Percentiles rank a stretch among this genome's conserved stretches.
These are phyloP conservation scores for Otolemur garnettii DNA, from an alignment of 2,113 vertebrate genomes.

Conservation along the genomic window DNA sequence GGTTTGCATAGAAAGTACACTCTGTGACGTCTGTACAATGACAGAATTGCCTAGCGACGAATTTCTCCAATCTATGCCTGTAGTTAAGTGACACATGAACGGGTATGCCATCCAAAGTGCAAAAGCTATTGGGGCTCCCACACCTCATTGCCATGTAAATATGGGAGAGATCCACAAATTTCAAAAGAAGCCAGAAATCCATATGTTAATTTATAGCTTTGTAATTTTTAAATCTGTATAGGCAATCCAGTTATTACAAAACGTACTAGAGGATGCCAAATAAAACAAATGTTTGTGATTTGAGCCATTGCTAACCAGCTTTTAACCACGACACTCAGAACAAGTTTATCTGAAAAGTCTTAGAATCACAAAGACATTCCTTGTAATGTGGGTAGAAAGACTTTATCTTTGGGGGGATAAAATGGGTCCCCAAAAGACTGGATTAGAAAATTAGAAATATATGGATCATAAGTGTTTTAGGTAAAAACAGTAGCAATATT, in stretches of 20 bases:
- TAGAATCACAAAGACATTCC: background rate
- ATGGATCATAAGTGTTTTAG: background rate
- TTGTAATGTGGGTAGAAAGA: background rate
- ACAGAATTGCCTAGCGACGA: background rate
- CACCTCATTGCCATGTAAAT: background rate
- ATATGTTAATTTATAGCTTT: background rate
- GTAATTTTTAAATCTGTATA: background rate
- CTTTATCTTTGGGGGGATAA: background rate
- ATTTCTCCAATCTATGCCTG: background rate
- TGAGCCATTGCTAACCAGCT: background rate
- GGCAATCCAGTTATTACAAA: background rate
- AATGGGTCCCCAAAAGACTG: background rate
- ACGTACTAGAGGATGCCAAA: background rate
- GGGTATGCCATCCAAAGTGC: background rate
- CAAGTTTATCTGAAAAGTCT: background rate
- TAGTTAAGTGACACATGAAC: background rate
- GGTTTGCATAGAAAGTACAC: background rate
- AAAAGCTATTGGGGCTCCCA: background rate
- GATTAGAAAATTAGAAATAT: background rate
- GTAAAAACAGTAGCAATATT: background rate
- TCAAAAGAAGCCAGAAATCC: background rate
- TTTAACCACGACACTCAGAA: background rate
- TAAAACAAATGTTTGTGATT: constrained; percentile 46
- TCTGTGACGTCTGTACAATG: background rate
- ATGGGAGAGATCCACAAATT: background rate